Percentiles rank a stretch among this genome's conserved stretches.
These are phyloP conservation scores for Caenorhabditis afra DNA, from an alignment of 2,888 invertebrate genomes.

Conservation along the genomic window DNA sequence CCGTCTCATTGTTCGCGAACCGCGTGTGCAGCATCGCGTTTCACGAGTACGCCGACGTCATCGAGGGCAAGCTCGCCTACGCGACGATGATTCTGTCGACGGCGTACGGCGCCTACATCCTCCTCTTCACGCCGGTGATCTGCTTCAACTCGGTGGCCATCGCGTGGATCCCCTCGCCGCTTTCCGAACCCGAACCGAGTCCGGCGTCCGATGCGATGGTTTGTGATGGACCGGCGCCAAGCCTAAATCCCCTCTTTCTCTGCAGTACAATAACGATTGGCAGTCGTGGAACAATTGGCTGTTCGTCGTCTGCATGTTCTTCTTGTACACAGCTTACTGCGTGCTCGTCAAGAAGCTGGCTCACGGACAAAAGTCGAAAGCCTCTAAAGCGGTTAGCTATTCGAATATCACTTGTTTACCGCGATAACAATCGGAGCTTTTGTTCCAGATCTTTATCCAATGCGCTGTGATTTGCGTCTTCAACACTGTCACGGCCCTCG, in stretches of 20 bases:
- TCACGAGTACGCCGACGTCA: conserved; percentile 43
- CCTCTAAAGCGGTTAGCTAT: conserved; percentile 26
- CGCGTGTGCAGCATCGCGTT: conserved; percentile 42
- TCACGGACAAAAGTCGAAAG: conserved; percentile 45
- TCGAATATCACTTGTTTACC: too few species aligned
- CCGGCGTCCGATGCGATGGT: conserved; percentile 9
- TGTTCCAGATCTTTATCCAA: conserved; percentile 41
- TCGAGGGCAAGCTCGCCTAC: conserved; percentile 33
- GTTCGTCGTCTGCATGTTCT: conserved; percentile 30
- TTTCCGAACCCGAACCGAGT: conserved; percentile 18
- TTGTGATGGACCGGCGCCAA: too few species aligned
- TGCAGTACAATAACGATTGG: conserved; percentile 47
- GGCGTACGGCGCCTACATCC: conserved; percentile 24
- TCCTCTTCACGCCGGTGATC: conserved; percentile 35
- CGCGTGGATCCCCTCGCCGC: conserved; percentile 39
- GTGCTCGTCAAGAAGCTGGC: conserved; percentile 37
- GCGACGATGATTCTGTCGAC: conserved; percentile 7
- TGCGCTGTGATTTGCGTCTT: conserved; percentile 44
- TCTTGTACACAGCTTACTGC: conserved; percentile 39
- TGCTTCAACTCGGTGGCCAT: conserved; percentile 40
- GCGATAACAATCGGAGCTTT: too few species aligned
- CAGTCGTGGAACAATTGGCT: conserved; percentile 49
- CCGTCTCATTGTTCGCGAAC: conserved; percentile 49
- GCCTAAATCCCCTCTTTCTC: not conserved
- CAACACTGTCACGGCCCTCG: conserved; percentile 42